These are phyloP conservation scores for Hormiphora californensis DNA, from an alignment of 37 sponge, comb jelly and placozoan genomes.

Conservation along the genomic window DNA sequence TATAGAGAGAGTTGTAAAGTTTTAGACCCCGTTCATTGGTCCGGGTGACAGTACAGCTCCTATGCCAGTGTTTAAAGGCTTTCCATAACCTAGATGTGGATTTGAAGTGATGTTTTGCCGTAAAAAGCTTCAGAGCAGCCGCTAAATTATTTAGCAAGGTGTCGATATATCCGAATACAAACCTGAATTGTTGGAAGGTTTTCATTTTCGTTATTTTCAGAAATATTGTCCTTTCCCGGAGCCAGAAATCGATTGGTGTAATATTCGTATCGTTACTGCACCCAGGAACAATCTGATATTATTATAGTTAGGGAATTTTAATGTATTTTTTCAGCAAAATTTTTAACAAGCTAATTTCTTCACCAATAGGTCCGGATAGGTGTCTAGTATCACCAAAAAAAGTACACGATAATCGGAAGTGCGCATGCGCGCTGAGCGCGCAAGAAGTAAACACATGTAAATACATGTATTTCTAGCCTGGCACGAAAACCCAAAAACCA, in stretches of 20 bases:
- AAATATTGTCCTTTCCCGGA: constrained; percentile 33
- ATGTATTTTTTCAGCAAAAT: too few relatives aligned
- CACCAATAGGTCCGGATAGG: too few relatives aligned
- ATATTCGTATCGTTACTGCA: background rate
- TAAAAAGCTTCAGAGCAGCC: background rate
- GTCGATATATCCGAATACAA: background rate
- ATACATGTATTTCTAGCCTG: too few relatives aligned
- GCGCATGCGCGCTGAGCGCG: too few relatives aligned
- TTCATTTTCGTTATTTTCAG: constrained; percentile 36
- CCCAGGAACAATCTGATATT: too few relatives aligned
- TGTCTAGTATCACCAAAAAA: too few relatives aligned
- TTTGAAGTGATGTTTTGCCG: background rate
- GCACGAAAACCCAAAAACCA: too few relatives aligned
- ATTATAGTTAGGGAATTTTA: too few relatives aligned
- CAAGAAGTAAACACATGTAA: too few relatives aligned
- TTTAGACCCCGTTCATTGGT: background rate
- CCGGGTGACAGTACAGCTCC: constrained; percentile 16
- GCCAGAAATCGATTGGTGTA: constrained; percentile 1
- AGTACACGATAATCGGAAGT: too few relatives aligned
- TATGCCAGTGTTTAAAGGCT: constrained; percentile 25
- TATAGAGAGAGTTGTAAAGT: background rate
- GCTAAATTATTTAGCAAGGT: background rate
- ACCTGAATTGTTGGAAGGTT: constrained; percentile 31
- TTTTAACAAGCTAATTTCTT: too few relatives aligned
- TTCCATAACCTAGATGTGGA: constrained; percentile 4